Base-by-base conservation (phyloP, 2,797 vertebrate species). In the Decapterus maruadsi region DNA sequence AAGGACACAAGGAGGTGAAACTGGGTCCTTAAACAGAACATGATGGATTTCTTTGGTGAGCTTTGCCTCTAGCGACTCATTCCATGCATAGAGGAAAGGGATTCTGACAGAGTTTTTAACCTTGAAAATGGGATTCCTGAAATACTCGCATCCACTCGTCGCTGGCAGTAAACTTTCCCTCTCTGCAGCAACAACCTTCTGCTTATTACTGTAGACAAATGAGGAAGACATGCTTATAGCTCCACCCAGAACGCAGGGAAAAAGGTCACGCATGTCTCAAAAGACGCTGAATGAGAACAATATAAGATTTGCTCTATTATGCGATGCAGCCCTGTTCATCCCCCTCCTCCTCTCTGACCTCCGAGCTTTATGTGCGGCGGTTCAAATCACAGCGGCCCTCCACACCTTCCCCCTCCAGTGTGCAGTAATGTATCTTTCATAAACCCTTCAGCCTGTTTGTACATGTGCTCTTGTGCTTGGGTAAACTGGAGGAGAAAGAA, bases 191-290 rank as follows among this genome's bases (percentile, higher is more conserved):
- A 90, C 92, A 89, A 68, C 72, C 78, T 72, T 91, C 90, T 86
- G 89, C 92, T 94, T 95, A 93, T 94, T 96, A 95, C 95, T 92
- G 83, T 89, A 93, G 92, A 87, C 87, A 92, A 94, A 71, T 4
- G 29, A 73, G 68, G 62, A 70, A 57, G 81, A 92, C 78, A 91
- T 73, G 84, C 61, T 93, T 0, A 88, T 22, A 16, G 82, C 89
- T 77, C 93, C 94, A 94, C 93, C 94, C 90, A 92, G 3, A 83
- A 93, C 78, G 92, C 89, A 94, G 94, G 43, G 45, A 46, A 72
- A 96, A 94, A 91, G 85, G 56, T 82, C 81, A 80, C 89, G 90
- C 89, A 87, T 91, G 82, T 93, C 84, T 59, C 68, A 89, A 91
- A 75, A 94, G 93, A 94, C 72, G 54, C 90, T 95, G 82, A 86